Conservation (phyloP, 1,140 invertebrate genomes). For the Cardiocondyla obscurior region DNA sequence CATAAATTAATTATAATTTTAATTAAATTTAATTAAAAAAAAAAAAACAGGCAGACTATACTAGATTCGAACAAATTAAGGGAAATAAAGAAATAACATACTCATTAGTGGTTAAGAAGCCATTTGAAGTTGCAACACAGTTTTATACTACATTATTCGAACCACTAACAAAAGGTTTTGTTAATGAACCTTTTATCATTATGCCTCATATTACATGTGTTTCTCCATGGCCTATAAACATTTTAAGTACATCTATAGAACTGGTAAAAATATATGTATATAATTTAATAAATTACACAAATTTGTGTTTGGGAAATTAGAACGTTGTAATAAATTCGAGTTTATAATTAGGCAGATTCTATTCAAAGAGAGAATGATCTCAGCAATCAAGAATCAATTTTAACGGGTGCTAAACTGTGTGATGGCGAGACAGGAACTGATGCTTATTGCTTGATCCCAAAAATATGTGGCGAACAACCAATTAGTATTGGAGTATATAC, state of each 20-base stretch:
- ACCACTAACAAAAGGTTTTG: conserved; percentile 87
- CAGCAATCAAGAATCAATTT: conserved; percentile 68
- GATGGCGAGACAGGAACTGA: conserved; percentile 84
- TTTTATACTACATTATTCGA: conserved; percentile 88
- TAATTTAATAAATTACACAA: conserved; percentile 3
- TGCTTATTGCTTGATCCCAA: conserved; percentile 83
- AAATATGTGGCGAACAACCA: conserved; percentile 83
- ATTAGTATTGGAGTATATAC: conserved; percentile 89
- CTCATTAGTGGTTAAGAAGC: conserved; percentile 87
- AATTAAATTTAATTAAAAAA: too few relatives aligned
- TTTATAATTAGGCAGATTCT: conserved; percentile 73
- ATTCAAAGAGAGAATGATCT: conserved; percentile 73
- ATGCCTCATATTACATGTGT: conserved; percentile 88
- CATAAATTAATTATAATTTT: too few relatives aligned
- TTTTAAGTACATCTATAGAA: conserved; percentile 87
- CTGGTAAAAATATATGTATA: conserved; percentile 79
- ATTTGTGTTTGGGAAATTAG: neutral
- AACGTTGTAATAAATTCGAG: neutral
- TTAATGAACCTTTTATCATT: conserved; percentile 88
- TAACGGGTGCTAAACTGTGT: conserved; percentile 77
- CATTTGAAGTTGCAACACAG: conserved; percentile 88
- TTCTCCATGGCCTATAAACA: conserved; percentile 88
- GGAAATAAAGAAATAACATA: conserved; percentile 86
- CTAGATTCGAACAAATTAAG: conserved; percentile 74
- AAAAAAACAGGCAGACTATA: conserved; percentile 81